Conservation (phyloP, 1,140 invertebrate species). For the Stratiolaelaps scimitus region DNA sequence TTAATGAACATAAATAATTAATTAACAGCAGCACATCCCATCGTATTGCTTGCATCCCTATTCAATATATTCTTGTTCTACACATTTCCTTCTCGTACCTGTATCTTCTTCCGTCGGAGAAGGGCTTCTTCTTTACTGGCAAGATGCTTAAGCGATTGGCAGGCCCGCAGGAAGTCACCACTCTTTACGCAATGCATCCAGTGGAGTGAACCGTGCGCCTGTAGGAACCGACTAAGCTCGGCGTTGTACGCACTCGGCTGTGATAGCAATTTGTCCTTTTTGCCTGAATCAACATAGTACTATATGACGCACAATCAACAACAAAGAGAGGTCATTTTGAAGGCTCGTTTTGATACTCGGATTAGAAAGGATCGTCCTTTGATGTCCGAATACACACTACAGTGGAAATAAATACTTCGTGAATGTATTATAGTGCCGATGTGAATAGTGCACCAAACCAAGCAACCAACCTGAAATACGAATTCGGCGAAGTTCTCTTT, state of each 20-base stretch:
- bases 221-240: constrained; percentile 2
- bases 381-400: not conserved
- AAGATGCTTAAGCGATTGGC: constrained; percentile 18
- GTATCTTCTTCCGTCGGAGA: not conserved
- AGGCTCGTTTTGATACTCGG: too few relatives aligned
- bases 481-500: constrained; percentile 13
- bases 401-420: not conserved
- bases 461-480: constrained; percentile 2
- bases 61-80: not conserved
- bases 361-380: not conserved
- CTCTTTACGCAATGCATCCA: constrained; percentile 20
- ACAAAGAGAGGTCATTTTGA: too few relatives aligned
- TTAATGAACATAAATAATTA: too few relatives aligned
- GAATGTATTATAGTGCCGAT: not conserved
- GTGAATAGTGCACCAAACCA: not conserved
- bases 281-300: constrained; percentile 21
- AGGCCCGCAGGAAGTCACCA: constrained; percentile 2
- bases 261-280: constrained; percentile 2
- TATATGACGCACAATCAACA: not conserved
- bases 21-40: too few relatives aligned
- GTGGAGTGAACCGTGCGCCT: not conserved
- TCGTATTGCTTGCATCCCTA: too few relatives aligned
- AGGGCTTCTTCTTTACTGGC: not conserved
- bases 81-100: not conserved
- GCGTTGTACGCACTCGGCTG: constrained; percentile 9